phyloP scores from a whole-genome alignment of 2,888 invertebrate species.

The Chorisops tibialis region DNA sequence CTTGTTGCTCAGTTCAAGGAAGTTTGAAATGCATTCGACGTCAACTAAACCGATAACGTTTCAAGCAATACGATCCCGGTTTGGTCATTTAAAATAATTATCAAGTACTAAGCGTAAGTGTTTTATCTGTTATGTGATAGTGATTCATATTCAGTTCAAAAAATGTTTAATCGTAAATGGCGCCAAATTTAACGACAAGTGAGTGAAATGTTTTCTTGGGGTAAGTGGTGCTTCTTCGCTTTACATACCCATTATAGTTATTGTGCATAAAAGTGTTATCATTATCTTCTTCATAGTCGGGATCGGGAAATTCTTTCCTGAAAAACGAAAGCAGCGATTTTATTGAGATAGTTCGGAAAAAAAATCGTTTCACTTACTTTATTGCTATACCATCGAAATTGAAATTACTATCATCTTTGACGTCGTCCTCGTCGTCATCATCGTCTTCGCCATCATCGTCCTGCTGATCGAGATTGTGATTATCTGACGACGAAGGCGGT shows the following conservation, averaged over 20 bases:
- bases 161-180: too few species aligned
- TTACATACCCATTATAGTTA: constrained; percentile 48
- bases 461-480: background rate
- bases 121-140: too few species aligned
- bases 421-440: constrained; percentile 21
- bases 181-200: too few species aligned
- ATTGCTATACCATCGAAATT: constrained; percentile 45
- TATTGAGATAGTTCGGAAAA: constrained; percentile 21
- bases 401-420: constrained; percentile 24
- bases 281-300: constrained; percentile 50
- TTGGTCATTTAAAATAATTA: too few species aligned
- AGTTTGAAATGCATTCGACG: too few species aligned
- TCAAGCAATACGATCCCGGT: too few species aligned
- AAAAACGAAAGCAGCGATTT: constrained; percentile 17
- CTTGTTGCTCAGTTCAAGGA: too few species aligned
- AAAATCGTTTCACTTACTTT: constrained; percentile 43
- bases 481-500: background rate
- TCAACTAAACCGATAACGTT: too few species aligned
- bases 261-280: constrained; percentile 48
- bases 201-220: too few species aligned
- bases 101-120: too few species aligned
- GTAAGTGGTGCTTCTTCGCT: too few species aligned
- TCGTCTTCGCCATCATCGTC: background rate
- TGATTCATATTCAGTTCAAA: too few species aligned
- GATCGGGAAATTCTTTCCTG: constrained; percentile 37